phyloP scores from a whole-genome alignment of 2,113 vertebrate species.

The Anarhynchus alexandrinus region DNA sequence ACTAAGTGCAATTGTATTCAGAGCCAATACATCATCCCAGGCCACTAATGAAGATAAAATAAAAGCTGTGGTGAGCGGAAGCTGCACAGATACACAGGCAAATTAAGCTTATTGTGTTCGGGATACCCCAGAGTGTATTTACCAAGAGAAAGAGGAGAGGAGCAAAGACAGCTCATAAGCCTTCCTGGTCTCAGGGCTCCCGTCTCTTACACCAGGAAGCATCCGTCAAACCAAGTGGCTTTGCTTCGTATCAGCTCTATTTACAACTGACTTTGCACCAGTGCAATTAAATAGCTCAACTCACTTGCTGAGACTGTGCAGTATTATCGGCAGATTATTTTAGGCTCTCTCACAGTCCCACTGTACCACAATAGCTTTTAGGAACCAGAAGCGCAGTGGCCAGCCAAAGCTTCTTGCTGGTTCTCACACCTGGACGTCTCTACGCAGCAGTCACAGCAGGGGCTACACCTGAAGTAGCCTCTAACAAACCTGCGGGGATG shows the following conservation, averaged over 20 bases:
- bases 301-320: background rate
- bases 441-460: background rate
- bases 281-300: background rate
- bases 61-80: background rate
- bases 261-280: background rate
- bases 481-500: background rate
- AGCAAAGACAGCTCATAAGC: background rate
- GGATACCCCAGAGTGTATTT: background rate
- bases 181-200: background rate
- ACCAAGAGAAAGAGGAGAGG: background rate
- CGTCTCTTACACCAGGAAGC: background rate
- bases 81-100: slow-evolving; percentile 48
- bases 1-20: background rate
- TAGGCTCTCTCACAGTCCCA: slow-evolving; percentile 1
- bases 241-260: background rate
- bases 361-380: background rate
- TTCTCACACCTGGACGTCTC: background rate
- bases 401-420: background rate
- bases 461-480: background rate
- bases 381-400: background rate
- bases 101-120: slow-evolving; percentile 15
- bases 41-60: background rate
- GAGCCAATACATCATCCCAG: slow-evolving; percentile 25
- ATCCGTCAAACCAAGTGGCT: background rate
- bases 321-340: background rate